phyloP scores from a whole-genome alignment of 2,888 invertebrate genomes.

The Agrochola lychnidis region DNA sequence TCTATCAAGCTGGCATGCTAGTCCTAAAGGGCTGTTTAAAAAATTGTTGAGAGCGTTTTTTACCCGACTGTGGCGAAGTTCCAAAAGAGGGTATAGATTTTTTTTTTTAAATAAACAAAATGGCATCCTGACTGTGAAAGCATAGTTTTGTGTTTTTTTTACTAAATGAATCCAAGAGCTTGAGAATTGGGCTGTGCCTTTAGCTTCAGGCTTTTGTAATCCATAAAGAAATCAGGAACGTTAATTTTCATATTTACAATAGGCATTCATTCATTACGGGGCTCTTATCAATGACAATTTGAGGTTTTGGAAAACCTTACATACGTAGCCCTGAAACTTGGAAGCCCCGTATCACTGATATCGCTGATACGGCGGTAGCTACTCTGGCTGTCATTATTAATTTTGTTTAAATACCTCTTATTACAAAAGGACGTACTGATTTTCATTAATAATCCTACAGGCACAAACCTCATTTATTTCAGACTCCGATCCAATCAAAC shows the following conservation, averaged over 20 bases:
- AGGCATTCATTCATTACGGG: neutral
- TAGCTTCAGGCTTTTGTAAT: neutral
- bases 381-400: neutral
- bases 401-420: neutral
- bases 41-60: neutral
- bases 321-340: neutral
- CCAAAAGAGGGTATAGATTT: neutral
- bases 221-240: neutral
- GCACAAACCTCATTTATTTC: slow-evolving; percentile 36
- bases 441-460: slow-evolving; percentile 6
- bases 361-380: neutral
- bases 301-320: neutral
- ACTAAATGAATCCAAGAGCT: neutral
- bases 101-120: neutral
- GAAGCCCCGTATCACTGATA: no score
- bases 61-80: neutral
- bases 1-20: neutral
- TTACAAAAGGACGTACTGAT: neutral
- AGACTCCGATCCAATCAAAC: slow-evolving; percentile 35
- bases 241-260: neutral
- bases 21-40: neutral
- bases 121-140: neutral
- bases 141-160: neutral
- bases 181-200: neutral
- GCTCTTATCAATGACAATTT: neutral